Percentiles rank a stretch among this genome's conserved stretches.
phyloP scores from a whole-genome alignment of 2,888 invertebrate genomes.

The Caradrina clavipalpis region DNA sequence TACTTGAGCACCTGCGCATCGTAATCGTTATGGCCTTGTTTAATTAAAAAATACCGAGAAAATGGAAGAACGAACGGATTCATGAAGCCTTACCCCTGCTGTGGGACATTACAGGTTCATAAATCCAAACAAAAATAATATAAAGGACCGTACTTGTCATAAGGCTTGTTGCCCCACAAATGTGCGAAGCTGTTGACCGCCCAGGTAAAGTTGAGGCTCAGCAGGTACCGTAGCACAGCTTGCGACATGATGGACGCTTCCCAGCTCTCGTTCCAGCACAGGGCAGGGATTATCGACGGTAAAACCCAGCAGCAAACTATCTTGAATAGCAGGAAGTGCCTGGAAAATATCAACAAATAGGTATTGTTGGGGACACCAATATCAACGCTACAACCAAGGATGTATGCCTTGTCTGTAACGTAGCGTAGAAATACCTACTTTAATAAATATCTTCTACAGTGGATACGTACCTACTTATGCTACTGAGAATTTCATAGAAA shows the following conservation, averaged over 20 bases:
- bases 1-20: too few species aligned
- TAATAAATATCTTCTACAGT: too few species aligned
- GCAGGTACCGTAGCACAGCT: slow-evolving; percentile 93
- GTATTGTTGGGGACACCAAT: too few species aligned
- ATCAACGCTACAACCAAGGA: too few species aligned
- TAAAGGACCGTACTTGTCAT: slow-evolving; percentile 91
- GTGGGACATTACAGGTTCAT: background rate
- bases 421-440: too few species aligned
- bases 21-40: too few species aligned
- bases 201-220: slow-evolving; percentile 96
- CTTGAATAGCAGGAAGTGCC: slow-evolving; percentile 93
- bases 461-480: too few species aligned
- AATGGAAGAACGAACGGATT: background rate
- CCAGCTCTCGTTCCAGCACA: slow-evolving; percentile 93
- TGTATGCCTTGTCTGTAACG: too few species aligned
- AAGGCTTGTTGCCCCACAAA: slow-evolving; percentile 93
- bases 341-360: slow-evolving; percentile 67
- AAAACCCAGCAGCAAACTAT: slow-evolving; percentile 93
- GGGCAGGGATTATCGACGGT: slow-evolving; percentile 93
- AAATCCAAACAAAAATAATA: background rate
- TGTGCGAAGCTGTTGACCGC: slow-evolving; percentile 97
- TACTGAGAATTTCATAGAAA: too few species aligned
- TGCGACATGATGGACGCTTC: slow-evolving; percentile 91
- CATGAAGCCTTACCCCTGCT: background rate
- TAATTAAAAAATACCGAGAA: too few species aligned